phyloP scores from a whole-genome alignment of 1,140 invertebrate species.

The Penaeus chinensis region DNA sequence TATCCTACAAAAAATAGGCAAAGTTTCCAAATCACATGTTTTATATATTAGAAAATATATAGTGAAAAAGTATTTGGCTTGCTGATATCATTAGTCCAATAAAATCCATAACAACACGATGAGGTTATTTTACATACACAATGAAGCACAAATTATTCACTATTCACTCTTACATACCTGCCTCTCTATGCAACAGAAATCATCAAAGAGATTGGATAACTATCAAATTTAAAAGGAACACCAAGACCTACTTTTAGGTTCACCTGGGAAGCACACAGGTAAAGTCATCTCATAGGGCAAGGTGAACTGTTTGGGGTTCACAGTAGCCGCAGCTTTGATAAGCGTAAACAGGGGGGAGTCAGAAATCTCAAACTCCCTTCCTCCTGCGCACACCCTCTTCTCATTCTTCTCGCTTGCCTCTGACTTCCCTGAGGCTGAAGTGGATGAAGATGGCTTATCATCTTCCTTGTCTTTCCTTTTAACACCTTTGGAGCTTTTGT shows the following conservation, averaged over 20 bases:
- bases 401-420: slow-evolving; percentile 52
- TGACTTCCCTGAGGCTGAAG: slow-evolving; percentile 25
- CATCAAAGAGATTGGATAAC: too few species aligned
- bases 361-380: slow-evolving; percentile 56
- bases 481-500: slow-evolving; percentile 47
- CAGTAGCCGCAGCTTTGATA: slow-evolving; percentile 81
- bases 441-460: slow-evolving; percentile 32
- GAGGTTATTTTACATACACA: too few species aligned
- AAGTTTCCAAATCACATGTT: too few species aligned
- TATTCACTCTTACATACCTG: too few species aligned
- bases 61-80: too few species aligned
- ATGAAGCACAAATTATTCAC: too few species aligned
- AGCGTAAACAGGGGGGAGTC: slow-evolving; percentile 76
- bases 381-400: slow-evolving; percentile 46
- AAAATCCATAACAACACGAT: too few species aligned
- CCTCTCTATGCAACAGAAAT: too few species aligned
- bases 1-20: too few species aligned
- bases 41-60: too few species aligned
- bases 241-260: slow-evolving; percentile 59
- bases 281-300: slow-evolving; percentile 83
- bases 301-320: slow-evolving; percentile 91
- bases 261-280: slow-evolving; percentile 83
- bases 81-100: too few species aligned
- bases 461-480: slow-evolving; percentile 62
- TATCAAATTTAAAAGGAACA: too few species aligned